Evolutionary conservation across 2,113 vertebrate genomes (phyloP).

Genomic region (Spermophilus dauricus): DNA sequence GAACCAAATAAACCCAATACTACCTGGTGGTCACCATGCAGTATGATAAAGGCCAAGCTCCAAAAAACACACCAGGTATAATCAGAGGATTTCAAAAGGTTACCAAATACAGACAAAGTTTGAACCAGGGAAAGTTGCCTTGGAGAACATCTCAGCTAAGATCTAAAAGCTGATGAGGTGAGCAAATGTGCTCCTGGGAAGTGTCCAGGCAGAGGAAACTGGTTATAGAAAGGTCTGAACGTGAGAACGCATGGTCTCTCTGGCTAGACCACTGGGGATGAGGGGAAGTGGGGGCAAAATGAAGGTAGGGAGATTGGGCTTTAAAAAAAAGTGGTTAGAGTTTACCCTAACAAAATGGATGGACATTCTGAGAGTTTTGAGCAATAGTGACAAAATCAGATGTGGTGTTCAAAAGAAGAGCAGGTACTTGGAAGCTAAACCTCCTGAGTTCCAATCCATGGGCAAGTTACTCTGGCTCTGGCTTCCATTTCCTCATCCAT

Average conservation of each 20-base stretch:
- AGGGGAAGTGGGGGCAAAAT: not conserved
- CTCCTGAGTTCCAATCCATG: not conserved
- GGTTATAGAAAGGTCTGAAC: not conserved
- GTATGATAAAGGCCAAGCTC: not conserved
- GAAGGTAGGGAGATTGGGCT: not conserved
- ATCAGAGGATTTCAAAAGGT: rapidly evolving
- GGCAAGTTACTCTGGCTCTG: not conserved
- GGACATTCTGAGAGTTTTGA: not conserved
- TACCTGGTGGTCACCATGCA: not conserved
- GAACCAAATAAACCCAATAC: not conserved
- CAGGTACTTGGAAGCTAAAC: not conserved
- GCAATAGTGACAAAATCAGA: not conserved
- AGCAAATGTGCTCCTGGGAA: not conserved
- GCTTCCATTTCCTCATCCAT: not conserved
- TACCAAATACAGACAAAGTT: not conserved
- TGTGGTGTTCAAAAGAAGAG: not conserved
- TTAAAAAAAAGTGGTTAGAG: not conserved
- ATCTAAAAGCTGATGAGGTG: not conserved
- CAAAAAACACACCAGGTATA: not conserved
- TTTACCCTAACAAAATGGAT: not conserved
- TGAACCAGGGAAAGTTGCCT: not conserved
- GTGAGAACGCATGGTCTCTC: not conserved
- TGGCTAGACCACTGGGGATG: not conserved
- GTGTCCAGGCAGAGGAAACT: not conserved
- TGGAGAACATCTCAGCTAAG: not conserved